Evolutionary conservation across 1,140 invertebrate genomes (phyloP).

Genomic region (Condylostylus longicornis): DNA sequence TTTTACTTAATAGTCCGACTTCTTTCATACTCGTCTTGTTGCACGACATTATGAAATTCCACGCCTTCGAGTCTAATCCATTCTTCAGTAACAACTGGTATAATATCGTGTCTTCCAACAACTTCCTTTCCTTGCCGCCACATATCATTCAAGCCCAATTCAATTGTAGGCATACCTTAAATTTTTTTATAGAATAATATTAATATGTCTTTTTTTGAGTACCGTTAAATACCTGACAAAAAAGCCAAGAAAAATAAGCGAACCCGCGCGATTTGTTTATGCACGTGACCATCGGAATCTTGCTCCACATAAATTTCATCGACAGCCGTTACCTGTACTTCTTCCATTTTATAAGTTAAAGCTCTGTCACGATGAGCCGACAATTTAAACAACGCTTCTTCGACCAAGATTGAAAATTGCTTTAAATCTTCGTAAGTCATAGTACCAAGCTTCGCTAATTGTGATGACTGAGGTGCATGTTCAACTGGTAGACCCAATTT

Average conservation of each 20-base stretch:
- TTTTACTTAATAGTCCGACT: conserved; percentile 82
- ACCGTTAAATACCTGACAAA: conserved; percentile 43
- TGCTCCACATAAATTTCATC: conserved; percentile 95
- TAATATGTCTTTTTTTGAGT: not conserved
- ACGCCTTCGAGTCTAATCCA: conserved; percentile 93
- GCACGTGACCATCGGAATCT: conserved; percentile 67
- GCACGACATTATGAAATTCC: conserved; percentile 90
- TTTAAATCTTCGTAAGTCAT: conserved; percentile 80
- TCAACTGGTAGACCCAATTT: conserved; percentile 92
- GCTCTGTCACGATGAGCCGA: conserved; percentile 73
- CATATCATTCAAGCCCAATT: conserved; percentile 95
- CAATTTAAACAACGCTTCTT: conserved; percentile 78
- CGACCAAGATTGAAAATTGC: conserved; percentile 74
- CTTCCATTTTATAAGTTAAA: conserved; percentile 93
- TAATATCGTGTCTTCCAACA: conserved; percentile 96
- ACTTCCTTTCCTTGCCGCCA: conserved; percentile 94
- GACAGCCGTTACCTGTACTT: conserved; percentile 89
- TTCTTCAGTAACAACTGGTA: conserved; percentile 97
- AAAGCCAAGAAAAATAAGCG: conserved; percentile 92
- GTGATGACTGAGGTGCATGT: conserved; percentile 90
- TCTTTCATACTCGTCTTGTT: conserved; percentile 80
- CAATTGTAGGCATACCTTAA: conserved; percentile 82
- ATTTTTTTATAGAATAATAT: not conserved
- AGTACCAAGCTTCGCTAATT: conserved; percentile 90
- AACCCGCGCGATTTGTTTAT: conserved; percentile 87